Evolutionary conservation across 2,797 vertebrate species (phyloP).

Genomic region (Spea hammondii): DNA sequence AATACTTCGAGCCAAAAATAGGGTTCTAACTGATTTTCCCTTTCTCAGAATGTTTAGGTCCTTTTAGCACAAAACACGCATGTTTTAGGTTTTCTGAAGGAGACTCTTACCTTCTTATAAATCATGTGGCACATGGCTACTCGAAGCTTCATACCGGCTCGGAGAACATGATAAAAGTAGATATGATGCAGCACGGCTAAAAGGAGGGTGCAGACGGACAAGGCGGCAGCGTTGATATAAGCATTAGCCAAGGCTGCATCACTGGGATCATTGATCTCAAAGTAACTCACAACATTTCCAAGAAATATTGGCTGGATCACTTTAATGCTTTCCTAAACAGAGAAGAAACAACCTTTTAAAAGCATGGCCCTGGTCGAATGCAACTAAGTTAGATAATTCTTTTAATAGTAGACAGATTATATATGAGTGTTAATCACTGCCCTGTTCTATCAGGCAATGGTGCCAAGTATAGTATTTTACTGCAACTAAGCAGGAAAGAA

Average conservation of each 20-base stretch:
- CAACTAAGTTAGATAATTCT: slow-evolving; percentile 23
- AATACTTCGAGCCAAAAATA: too few relatives aligned
- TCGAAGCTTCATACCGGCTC: slow-evolving; percentile 84
- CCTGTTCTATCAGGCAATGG: too few relatives aligned
- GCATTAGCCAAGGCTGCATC: slow-evolving; percentile 60
- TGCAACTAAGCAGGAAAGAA: too few relatives aligned
- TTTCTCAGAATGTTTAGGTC: too few relatives aligned
- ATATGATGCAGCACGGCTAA: slow-evolving; percentile 80
- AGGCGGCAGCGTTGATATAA: slow-evolving; percentile 69
- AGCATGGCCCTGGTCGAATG: slow-evolving; percentile 25
- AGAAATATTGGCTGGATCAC: slow-evolving; percentile 84
- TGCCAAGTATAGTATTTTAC: too few relatives aligned
- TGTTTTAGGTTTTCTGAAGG: background rate
- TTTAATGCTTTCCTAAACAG: slow-evolving; percentile 78
- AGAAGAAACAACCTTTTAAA: slow-evolving; percentile 1
- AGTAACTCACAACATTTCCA: slow-evolving; percentile 80
- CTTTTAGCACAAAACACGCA: too few relatives aligned
- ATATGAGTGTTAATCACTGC: background rate
- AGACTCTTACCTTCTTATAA: slow-evolving; percentile 82
- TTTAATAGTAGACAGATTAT: background rate
- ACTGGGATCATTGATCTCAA: slow-evolving; percentile 70
- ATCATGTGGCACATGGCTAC: slow-evolving; percentile 94
- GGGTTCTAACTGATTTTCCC: too few relatives aligned
- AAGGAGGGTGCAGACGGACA: slow-evolving; percentile 72
- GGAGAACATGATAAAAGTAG: slow-evolving; percentile 83